Evolutionary conservation across 37 sponge, comb jelly and placozoan species (phyloP).

Genomic region (Mnemiopsis leidyi): DNA sequence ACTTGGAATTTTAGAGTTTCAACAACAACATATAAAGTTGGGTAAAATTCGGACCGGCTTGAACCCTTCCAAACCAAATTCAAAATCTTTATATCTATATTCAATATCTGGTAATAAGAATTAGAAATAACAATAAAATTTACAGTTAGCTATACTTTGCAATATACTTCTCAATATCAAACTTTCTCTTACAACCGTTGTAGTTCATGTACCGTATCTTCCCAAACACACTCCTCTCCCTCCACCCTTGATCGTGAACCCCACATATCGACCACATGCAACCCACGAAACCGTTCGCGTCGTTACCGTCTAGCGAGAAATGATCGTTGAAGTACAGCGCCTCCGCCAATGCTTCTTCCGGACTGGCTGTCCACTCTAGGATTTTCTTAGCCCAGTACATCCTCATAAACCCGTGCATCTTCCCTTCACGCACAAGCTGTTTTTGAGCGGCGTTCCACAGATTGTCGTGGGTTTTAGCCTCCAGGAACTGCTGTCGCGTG

Average conservation of each 20-base stretch:
- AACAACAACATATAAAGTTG: no score
- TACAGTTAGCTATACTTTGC: not conserved
- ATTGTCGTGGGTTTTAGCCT: slow-evolving; percentile 68
- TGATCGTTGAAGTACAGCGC: slow-evolving; percentile 75
- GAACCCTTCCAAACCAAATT: no score
- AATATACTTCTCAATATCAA: slow-evolving; percentile 21
- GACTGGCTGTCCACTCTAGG: slow-evolving; percentile 72
- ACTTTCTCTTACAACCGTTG: slow-evolving; percentile 55
- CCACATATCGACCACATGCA: slow-evolving; percentile 62
- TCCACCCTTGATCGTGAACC: slow-evolving; percentile 41
- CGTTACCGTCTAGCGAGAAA: slow-evolving; percentile 74
- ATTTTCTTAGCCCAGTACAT: slow-evolving; percentile 87
- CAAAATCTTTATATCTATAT: no score
- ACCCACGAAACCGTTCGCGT: slow-evolving; percentile 77
- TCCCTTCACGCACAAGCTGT: slow-evolving; percentile 72
- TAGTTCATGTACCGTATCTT: slow-evolving; percentile 11
- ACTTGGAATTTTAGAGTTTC: no score
- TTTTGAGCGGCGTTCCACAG: slow-evolving; percentile 75
- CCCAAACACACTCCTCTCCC: slow-evolving; percentile 31
- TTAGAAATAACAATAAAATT: no score
- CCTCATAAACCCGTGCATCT: slow-evolving; percentile 78
- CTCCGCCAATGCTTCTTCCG: slow-evolving; percentile 68
- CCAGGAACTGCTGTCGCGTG: slow-evolving; percentile 63
- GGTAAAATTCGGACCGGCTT: no score
- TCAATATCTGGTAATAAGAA: no score